Base-by-base conservation (phyloP, 2,797 vertebrate genomes). In the Heterohyrax brucei region DNA sequence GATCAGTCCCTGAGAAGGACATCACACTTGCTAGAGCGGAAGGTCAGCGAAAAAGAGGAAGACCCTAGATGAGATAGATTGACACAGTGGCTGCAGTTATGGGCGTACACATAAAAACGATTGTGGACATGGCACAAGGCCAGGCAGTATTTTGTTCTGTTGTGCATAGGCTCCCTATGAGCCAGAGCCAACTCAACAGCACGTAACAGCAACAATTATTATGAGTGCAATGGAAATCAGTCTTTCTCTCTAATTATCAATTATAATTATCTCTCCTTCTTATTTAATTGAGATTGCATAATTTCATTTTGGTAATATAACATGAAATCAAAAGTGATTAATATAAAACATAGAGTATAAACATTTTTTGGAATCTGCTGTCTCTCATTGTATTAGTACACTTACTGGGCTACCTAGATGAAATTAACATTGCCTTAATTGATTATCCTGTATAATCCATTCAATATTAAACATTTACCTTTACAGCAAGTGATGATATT, bases 191-290 rank as follows among this genome's bases (percentile, higher is more conserved):
- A 39, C 39, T 39, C 39, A 39, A 39, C 39, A 39, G 39, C 39
- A 39, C 39, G 39, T 39, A 39, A 39, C 39, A 39, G 39, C 39
- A 39, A 39, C 76, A 33, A 76, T 82, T 66, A 61, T 46, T 77
- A 78, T 82, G 14, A 89, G 83, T 66, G 77, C 1, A 81, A 46
- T 88, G 10, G 12, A 80, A 95, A 28, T 16, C 5, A 88, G 13
- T 53, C 6, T 3, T 88, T 77, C 7, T 92, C n/a, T 83, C 4
- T 33, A 82, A 89, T 95, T 94, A 88, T 89, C 62, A 93, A 84
- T 87, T 83, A 89, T 89, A 94, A 93, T 82, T 73, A 72, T 62
- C 16, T 21, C 44, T 92, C 56, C 53, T 61, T 84, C 19, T 84
- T 87, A 76, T 10, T 68, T 5, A 73, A 9, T 91, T 62, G 92